Conservation (phyloP, 2,888 invertebrate species). For the Nasonovia ribisnigri region DNA sequence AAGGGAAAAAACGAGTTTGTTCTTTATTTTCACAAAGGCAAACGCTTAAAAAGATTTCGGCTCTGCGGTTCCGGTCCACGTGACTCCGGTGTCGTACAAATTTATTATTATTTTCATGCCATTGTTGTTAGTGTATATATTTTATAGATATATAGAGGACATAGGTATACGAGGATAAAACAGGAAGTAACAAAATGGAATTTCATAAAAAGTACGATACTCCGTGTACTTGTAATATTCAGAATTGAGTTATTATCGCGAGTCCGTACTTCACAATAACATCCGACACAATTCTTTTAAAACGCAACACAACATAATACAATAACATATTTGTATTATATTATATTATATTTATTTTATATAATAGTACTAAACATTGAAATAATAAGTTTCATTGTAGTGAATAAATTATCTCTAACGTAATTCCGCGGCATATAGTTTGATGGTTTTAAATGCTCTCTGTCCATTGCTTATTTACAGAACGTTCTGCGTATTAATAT, state of each 20-base stretch:
- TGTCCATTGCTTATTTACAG: not conserved
- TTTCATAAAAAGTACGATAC: not conserved
- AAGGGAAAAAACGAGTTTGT: constrained; percentile 51
- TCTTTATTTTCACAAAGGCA: constrained; percentile 54
- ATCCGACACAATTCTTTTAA: not conserved
- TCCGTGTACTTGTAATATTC: not conserved
- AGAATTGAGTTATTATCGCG: not conserved
- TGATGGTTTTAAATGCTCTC: not conserved
- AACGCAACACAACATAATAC: not conserved
- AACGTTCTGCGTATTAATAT: not conserved
- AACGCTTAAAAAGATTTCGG: constrained; percentile 54
- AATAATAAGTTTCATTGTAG: not conserved
- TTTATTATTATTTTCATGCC: constrained; percentile 47
- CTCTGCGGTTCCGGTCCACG: constrained; percentile 61
- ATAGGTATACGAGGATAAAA: constrained; percentile 2
- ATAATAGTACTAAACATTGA: not conserved
- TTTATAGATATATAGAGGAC: not conserved
- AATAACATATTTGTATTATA: not conserved
- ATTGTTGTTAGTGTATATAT: constrained; percentile 14
- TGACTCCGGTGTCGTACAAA: constrained; percentile 47
- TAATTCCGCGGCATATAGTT: not conserved
- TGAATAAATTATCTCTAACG: not conserved
- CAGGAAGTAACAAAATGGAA: constrained; percentile 26
- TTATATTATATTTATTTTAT: too few species aligned
- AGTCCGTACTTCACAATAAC: not conserved